Evolutionary conservation across 2,888 invertebrate species (phyloP).

Genomic region (Pterostichus niger): DNA sequence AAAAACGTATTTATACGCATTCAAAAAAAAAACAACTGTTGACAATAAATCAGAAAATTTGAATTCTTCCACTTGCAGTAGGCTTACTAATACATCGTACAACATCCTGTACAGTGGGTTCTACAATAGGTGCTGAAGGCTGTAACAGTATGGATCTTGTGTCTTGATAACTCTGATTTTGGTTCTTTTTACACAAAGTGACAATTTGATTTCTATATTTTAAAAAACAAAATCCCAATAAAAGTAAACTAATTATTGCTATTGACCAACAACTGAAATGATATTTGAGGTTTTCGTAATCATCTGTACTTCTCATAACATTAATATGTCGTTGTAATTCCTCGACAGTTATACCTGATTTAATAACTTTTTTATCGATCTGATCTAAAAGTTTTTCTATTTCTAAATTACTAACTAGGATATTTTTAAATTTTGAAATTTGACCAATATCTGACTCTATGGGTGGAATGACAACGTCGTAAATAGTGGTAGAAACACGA

Average conservation of each 20-base stretch:
- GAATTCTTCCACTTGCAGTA: no score
- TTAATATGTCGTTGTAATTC: no score
- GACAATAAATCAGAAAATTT: no score
- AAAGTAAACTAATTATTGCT: not conserved
- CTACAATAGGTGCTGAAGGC: not conserved
- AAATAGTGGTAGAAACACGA: no score
- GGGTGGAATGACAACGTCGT: no score
- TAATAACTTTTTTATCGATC: no score
- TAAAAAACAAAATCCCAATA: not conserved
- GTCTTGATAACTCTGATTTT: not conserved
- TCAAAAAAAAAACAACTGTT: not conserved
- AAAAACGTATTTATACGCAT: not conserved
- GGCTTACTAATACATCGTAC: no score
- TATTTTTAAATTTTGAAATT: no score
- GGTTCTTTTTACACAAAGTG: not conserved
- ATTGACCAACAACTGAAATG: not conserved
- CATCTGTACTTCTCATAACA: no score
- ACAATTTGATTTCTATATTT: not conserved
- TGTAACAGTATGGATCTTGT: not conserved
- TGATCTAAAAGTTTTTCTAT: no score
- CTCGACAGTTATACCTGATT: not conserved
- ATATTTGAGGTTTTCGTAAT: not conserved
- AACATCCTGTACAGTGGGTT: not conserved
- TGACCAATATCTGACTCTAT: no score
- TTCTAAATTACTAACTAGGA: no score